phyloP scores from a whole-genome alignment of 2,113 vertebrate genomes.

The Nothoprocta perdicaria region DNA sequence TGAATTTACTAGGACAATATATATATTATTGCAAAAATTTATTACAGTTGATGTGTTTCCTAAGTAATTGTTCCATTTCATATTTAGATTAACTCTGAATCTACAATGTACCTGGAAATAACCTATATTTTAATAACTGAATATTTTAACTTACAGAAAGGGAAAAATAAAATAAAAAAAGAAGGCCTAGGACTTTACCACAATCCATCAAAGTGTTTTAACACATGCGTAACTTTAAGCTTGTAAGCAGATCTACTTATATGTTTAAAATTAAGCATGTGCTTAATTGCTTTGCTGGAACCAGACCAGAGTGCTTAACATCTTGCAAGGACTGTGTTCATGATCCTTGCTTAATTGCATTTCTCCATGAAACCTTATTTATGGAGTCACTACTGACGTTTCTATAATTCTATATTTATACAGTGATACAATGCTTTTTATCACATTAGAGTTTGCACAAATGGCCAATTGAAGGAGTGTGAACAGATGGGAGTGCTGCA shows the following conservation, averaged over 20 bases:
- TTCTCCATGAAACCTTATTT: slow-evolving; percentile 63
- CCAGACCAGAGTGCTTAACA: slow-evolving; percentile 41
- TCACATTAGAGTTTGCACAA: slow-evolving; percentile 68
- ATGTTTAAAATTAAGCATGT: slow-evolving; percentile 60
- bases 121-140: neutral
- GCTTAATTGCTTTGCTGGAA: slow-evolving; percentile 65
- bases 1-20: neutral
- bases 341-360: slow-evolving; percentile 57
- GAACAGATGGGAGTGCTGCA: slow-evolving; percentile 74
- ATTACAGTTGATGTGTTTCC: neutral
- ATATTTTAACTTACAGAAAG: neutral
- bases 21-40: neutral
- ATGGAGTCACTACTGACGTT: slow-evolving; percentile 54
- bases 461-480: slow-evolving; percentile 67
- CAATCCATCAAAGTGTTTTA: neutral
- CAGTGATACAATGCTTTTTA: slow-evolving; percentile 74
- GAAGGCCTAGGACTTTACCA: neutral
- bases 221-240: slow-evolving; percentile 31
- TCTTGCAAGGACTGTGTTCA: slow-evolving; percentile 41
- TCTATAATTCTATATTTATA: slow-evolving; percentile 70
- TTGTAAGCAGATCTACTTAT: slow-evolving; percentile 12
- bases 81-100: neutral
- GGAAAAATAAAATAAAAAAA: neutral
- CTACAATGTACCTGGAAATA: neutral
- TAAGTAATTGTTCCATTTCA: neutral